phyloP scores from a whole-genome alignment of 2,888 invertebrate species.

The Epistrophe grossulariae region DNA sequence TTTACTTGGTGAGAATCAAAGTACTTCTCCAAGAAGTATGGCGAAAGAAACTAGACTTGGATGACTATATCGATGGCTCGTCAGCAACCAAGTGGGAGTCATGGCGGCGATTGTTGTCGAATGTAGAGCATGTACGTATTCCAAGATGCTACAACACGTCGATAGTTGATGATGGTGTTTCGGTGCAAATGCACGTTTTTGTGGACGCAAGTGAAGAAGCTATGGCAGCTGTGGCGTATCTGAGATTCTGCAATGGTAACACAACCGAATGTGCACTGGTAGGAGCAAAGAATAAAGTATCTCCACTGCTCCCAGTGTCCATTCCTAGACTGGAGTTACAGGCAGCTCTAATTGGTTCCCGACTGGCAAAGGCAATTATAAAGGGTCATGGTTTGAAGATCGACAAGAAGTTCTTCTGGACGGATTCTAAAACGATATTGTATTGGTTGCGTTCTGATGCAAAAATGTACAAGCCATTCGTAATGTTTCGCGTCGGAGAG shows the following conservation, averaged over 20 bases:
- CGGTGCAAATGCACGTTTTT: conserved; percentile 45
- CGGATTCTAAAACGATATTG: background rate
- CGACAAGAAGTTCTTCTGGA: background rate
- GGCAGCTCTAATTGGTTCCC: background rate
- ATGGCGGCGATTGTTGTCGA: too few species aligned
- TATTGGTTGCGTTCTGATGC: background rate
- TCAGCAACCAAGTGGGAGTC: too few species aligned
- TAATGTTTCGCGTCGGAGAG: background rate
- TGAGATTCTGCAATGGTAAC: conserved; percentile 4
- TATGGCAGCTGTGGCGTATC: conserved; percentile 4
- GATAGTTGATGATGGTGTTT: background rate
- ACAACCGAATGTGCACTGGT: conserved; percentile 10
- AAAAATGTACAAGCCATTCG: background rate
- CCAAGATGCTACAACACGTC: too few species aligned
- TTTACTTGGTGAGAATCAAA: too few species aligned
- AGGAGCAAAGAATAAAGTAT: conserved; percentile 14
- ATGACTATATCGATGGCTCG: too few species aligned
- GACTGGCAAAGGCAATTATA: background rate
- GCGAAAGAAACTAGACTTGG: too few species aligned
- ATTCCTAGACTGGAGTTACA: background rate
- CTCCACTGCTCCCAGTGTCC: conserved; percentile 2
- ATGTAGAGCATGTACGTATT: too few species aligned
- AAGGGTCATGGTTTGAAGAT: background rate
- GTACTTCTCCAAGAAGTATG: too few species aligned
- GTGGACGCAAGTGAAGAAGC: conserved; percentile 1